These are phyloP conservation scores for Ephestia elutella DNA, from an alignment of 1,140 invertebrate genomes.

Conservation along the genomic window DNA sequence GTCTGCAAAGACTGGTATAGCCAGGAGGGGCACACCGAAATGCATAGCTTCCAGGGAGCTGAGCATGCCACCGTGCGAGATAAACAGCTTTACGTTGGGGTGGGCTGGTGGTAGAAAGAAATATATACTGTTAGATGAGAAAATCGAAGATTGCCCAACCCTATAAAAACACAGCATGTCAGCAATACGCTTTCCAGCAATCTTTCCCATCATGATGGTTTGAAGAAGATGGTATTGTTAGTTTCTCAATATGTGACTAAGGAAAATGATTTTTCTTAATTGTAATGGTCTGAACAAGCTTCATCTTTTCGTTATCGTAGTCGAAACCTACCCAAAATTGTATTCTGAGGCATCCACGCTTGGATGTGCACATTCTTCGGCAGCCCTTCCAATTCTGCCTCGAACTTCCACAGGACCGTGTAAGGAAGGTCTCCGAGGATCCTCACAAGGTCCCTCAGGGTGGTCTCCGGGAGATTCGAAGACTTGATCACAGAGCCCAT, in stretches of 20 bases:
- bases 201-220: too few relatives aligned
- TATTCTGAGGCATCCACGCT: slow-evolving; percentile 79
- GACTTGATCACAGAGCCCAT: slow-evolving; percentile 68
- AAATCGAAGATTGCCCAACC: too few relatives aligned
- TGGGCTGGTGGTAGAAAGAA: slow-evolving; percentile 37
- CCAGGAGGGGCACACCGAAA: slow-evolving; percentile 76
- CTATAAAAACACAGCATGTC: too few relatives aligned
- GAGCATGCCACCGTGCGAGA: slow-evolving; percentile 80
- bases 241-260: too few relatives aligned
- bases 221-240: too few relatives aligned
- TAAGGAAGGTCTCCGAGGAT: slow-evolving; percentile 30
- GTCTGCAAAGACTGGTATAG: slow-evolving; percentile 77
- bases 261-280: too few relatives aligned
- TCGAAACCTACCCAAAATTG: slow-evolving; percentile 73
- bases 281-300: too few relatives aligned
- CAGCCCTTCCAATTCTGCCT: slow-evolving; percentile 42
- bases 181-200: too few relatives aligned
- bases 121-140: too few relatives aligned
- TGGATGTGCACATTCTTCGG: slow-evolving; percentile 75
- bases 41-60: slow-evolving; percentile 76
- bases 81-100: slow-evolving; percentile 71
- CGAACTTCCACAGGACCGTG: slow-evolving; percentile 73
- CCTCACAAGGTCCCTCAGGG: slow-evolving; percentile 21
- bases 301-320: too few relatives aligned
- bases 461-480: slow-evolving; percentile 29